Evolutionary conservation across 2,888 invertebrate genomes (phyloP).

Genomic region (Helleia helle): DNA sequence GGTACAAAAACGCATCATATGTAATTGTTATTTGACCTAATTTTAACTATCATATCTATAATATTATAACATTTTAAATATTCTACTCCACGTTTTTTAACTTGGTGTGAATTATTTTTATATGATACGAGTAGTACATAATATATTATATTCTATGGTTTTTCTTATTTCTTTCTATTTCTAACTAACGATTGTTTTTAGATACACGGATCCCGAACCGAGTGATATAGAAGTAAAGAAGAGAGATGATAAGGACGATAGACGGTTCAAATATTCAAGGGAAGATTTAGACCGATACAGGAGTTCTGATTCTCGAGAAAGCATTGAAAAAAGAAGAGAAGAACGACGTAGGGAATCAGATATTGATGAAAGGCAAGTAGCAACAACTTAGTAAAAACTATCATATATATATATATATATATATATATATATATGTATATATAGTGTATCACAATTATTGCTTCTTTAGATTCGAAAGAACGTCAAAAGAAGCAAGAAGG

Average conservation of each 20-base stretch:
- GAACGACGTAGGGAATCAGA: conserved; percentile 37
- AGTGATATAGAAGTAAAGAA: conserved; percentile 53
- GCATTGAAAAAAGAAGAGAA: conserved; percentile 33
- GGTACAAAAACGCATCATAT: conserved; percentile 32
- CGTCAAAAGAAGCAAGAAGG: conserved; percentile 44
- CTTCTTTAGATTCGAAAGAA: conserved; percentile 38
- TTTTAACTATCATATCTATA: neutral
- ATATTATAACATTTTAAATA: too few species aligned
- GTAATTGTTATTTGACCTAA: neutral
- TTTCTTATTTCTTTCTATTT: too few species aligned
- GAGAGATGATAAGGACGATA: conserved; percentile 44
- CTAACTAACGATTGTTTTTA: conserved; percentile 23
- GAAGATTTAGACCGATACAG: conserved; percentile 43
- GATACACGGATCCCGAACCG: conserved; percentile 64
- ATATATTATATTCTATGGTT: too few species aligned
- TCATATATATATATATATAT: too few species aligned
- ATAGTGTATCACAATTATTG: too few species aligned
- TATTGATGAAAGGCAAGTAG: conserved; percentile 37
- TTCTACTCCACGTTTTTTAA: too few species aligned
- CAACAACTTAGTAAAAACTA: neutral
- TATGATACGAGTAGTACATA: too few species aligned
- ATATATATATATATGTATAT: too few species aligned
- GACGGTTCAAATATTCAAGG: conserved; percentile 36
- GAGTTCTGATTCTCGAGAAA: conserved; percentile 38
- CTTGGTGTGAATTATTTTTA: too few species aligned